A percentile compares a stretch with the other conserved stretches of the same genome.
These are phyloP conservation scores for Varanus salvator DNA, from an alignment of 2,113 vertebrate genomes.

Conservation along the genomic window DNA sequence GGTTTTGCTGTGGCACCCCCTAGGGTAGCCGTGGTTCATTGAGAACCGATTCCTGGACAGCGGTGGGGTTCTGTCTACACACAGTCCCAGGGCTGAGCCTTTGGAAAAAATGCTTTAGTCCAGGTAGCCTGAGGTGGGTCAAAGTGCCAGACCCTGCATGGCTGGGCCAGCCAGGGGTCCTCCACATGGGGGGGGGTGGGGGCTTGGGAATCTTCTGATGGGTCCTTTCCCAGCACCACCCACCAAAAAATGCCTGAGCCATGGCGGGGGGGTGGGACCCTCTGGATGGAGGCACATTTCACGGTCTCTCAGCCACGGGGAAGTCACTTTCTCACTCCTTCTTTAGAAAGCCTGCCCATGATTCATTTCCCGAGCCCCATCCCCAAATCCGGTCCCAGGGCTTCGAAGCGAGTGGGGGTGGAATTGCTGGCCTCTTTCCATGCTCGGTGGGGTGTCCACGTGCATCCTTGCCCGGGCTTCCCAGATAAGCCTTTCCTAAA, in stretches of 20 bases:
- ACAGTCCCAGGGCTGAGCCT: too few relatives aligned
- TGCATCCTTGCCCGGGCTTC: neutral
- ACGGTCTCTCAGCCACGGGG: too few relatives aligned
- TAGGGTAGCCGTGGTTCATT: too few relatives aligned
- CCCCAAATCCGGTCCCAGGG: neutral
- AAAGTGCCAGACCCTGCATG: neutral
- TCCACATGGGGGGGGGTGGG: neutral
- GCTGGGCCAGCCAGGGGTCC: too few relatives aligned
- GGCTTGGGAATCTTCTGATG: neutral
- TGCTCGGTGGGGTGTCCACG: neutral
- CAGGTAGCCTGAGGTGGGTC: neutral
- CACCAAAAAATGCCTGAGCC: neutral
- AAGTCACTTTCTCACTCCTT: neutral
- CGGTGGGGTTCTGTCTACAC: too few relatives aligned
- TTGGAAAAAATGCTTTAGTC: too few relatives aligned
- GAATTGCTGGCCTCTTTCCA: too few relatives aligned
- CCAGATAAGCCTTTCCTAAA: neutral
- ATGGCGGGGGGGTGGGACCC: neutral
- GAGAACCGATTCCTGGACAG: too few relatives aligned
- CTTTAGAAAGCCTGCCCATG: neutral
- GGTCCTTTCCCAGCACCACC: neutral
- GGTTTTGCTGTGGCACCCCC: too few relatives aligned
- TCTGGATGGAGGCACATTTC: neutral
- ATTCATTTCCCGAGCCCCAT: neutral
- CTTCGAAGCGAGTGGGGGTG: neutral